Base-by-base conservation (phyloP, 2,113 vertebrate species). In the Nannobrachium achirus region DNA sequence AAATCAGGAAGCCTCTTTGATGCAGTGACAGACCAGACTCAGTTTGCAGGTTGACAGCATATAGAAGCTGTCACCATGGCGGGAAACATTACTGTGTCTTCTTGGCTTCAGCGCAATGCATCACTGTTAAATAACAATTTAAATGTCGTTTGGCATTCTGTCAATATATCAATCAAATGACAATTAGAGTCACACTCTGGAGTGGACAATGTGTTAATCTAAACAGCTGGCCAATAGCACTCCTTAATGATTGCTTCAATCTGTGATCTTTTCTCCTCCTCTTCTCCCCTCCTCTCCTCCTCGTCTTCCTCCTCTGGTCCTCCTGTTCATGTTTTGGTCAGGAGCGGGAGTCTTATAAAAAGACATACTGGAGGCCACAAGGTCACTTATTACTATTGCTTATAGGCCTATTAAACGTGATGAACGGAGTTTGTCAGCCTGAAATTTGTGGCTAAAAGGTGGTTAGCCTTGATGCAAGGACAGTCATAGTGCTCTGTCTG, bases 21-120 rank as follows among this genome's bases (percentile, higher is more conserved):
- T 62, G 55, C 53, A 45, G 69, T 65, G 73, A 80, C 77, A 77
- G 57, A 78, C 53, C 62, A 66, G 59, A 73, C 63, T 72, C 69
- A 75, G 58, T 82, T 82, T 72, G 67, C 59, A 70, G 71, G 73
- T 57, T 66, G 69, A 66, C 65, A 66, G 63, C 39, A 71, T 45
- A 20, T 25, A 71, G 68, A 74, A n/a, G 0, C 51, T 51, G 40
- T 66, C 58, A 33, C 10, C 25, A 50, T 67, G 13, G 55, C 50
- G 51, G 55, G 61, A 61, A 78, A 75, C 15, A 40, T 38, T 6
- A 10, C 46, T 56, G 18, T 45, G n/a, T 14, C n/a, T 14, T 14
- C n/a, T 48, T n/a, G 10, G 57, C 57, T 18, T 48, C 13, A 1
- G 11, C 10, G 14, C 42, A 60, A 25, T 60, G 20, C 10, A 8